These are phyloP conservation scores for Sylvicola cinctus DNA, from an alignment of 2,888 invertebrate species.

Conservation along the genomic window DNA sequence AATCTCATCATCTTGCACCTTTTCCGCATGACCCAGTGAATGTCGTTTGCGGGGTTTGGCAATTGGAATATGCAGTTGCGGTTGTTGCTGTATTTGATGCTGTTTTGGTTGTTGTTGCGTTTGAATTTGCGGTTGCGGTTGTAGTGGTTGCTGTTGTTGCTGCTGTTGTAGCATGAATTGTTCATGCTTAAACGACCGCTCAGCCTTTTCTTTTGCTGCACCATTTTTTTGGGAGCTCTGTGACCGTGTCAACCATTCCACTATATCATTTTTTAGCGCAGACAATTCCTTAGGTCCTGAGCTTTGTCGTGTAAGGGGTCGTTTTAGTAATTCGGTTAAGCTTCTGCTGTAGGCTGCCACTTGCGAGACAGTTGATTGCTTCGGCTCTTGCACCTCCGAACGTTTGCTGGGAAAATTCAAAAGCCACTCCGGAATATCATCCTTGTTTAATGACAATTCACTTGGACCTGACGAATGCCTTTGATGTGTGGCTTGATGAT, in stretches of 20 bases:
- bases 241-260: constrained; percentile 24
- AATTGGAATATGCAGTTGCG: constrained; percentile 9
- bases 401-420: constrained; percentile 21
- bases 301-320: constrained; percentile 22
- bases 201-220: constrained; percentile 10
- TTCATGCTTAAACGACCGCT: constrained; percentile 4
- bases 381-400: constrained; percentile 12
- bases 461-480: constrained; percentile 25
- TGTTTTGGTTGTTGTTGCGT: not conserved
- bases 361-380: not conserved
- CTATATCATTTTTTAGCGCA: constrained; percentile 22
- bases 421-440: constrained; percentile 22
- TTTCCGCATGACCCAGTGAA: constrained; percentile 22
- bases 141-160: not conserved
- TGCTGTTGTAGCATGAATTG: constrained; percentile 1
- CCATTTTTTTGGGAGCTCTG: constrained; percentile 12
- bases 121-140: constrained; percentile 5
- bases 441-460: constrained; percentile 22
- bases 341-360: not conserved
- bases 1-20: constrained; percentile 16
- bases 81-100: not conserved
- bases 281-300: constrained; percentile 24
- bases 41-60: constrained; percentile 21
- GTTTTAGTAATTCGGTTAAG: constrained; percentile 21
- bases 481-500: constrained; percentile 12